Base-by-base conservation (phyloP, 1,140 invertebrate species). In the Panagrolaimus sp. region DNA sequence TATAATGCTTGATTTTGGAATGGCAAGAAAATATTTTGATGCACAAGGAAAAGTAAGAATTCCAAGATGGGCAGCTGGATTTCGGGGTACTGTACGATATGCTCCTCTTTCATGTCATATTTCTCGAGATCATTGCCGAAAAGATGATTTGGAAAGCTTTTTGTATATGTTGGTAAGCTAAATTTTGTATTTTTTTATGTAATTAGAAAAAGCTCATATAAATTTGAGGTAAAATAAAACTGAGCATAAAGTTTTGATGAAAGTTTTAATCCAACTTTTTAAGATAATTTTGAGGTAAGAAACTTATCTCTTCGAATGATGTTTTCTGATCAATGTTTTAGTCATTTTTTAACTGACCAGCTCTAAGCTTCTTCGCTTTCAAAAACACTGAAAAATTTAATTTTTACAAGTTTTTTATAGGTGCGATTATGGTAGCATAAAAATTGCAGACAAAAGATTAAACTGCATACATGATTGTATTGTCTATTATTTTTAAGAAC, bases 101-200 rank as follows among this genome's bases (percentile, higher is more conserved):
- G 65, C 69, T 6, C 65, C 73, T 14, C 24, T 75, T 32, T 58
- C 43, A 4, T 69, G 65, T 48, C 74, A 76, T 52, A 62, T 74
- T n/a, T 52, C 52, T 10, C 44, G 64, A 10, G 74, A 75, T 38
- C 63, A 70, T 9, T 45, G 63, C 45, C 43, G 74, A 38, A 75
- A 74, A n/a, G 74, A 76, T 64, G 74, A 76, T 65, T 44, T 76
- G 24, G 72, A 75, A 44, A 69, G 69, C 2, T 73, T 72, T 26
- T 21, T 75, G 15, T 75, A 75, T 32, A 72, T 72, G 63, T 26
- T 47, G 26, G 74, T 75, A 46, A 10, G 68, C n/a, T n/a, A n/a
- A n/a, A n/a, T n/a, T n/a, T n/a, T n/a, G n/a, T n/a, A n/a, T n/a
- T n/a, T 66, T 66, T 14, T n/a, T n/a, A n/a, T n/a, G n/a, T n/a